A percentile compares a stretch with the other conserved stretches of the same genome.
Conservation (phyloP, 2,888 invertebrate genomes). For the Colletes collaris region DNA sequence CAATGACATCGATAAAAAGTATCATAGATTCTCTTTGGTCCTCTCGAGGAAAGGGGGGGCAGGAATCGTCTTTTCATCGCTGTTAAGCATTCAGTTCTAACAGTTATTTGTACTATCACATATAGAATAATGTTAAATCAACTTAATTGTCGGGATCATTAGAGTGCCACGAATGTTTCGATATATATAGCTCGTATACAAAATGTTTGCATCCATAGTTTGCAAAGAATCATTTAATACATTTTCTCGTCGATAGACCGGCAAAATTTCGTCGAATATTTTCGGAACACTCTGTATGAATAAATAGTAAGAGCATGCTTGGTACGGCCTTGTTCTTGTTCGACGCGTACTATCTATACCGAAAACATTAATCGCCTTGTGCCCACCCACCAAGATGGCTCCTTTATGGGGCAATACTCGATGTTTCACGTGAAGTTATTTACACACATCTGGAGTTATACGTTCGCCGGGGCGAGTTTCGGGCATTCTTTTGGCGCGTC, state of each 20-base stretch:
- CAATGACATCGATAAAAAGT: not conserved
- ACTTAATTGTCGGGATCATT: too few relatives aligned
- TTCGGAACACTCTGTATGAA: not conserved
- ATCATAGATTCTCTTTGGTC: not conserved
- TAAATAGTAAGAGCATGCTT: constrained; percentile 12
- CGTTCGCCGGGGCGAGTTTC: constrained; percentile 51
- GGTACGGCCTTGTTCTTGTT: constrained; percentile 61
- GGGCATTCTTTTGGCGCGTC: constrained; percentile 50
- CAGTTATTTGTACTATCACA: not conserved
- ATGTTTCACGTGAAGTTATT: constrained; percentile 80
- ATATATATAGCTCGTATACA: too few relatives aligned
- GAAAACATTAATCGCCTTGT: constrained; percentile 76
- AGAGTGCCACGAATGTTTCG: too few relatives aligned
- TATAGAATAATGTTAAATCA: not conserved
- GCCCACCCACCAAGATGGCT: constrained; percentile 82
- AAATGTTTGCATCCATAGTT: too few relatives aligned
- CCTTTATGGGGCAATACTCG: constrained; percentile 80
- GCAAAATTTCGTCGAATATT: not conserved
- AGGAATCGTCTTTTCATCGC: not conserved
- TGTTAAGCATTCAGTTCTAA: not conserved
- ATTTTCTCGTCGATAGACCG: too few relatives aligned
- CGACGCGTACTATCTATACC: constrained; percentile 44
- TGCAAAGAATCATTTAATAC: too few relatives aligned
- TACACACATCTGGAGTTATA: constrained; percentile 74
- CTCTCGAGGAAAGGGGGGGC: too few relatives aligned